Evolutionary conservation across 1,140 invertebrate genomes (phyloP).

Genomic region (Drosophila repleta): DNA sequence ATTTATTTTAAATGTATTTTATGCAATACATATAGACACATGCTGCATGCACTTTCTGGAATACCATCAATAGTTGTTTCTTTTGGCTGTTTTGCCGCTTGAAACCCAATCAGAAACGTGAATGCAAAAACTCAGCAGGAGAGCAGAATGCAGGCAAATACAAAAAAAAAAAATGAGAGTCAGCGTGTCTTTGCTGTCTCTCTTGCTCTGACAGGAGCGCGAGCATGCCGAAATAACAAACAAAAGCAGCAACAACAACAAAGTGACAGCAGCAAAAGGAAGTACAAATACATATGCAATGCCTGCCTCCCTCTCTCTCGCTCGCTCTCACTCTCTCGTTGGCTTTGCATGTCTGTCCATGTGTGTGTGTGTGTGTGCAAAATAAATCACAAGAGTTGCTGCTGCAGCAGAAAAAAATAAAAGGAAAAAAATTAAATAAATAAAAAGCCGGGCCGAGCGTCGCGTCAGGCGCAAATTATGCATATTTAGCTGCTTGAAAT

Average conservation of each 20-base stretch:
- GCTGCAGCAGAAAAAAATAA: conserved; percentile 31
- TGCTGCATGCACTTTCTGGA: conserved; percentile 5
- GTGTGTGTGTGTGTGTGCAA: conserved; percentile 39
- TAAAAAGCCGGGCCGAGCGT: conserved; percentile 44
- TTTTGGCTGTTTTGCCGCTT: conserved; percentile 1
- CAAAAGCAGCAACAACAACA: conserved; percentile 43
- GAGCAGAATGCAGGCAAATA: conserved; percentile 27
- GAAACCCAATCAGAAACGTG: conserved; percentile 29
- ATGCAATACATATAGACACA: not conserved
- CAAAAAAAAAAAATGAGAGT: conserved; percentile 6
- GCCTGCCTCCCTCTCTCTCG: conserved; percentile 1
- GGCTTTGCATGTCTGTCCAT: not conserved
- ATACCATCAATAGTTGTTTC: conserved; percentile 5
- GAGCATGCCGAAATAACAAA: conserved; percentile 44
- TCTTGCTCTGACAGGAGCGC: conserved; percentile 40
- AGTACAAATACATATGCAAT: conserved; percentile 27
- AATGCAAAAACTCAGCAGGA: conserved; percentile 55
- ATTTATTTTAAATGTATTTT: not conserved
- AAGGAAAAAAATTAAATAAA: conserved; percentile 58
- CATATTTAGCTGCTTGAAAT: conserved; percentile 38
- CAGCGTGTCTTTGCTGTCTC: conserved; percentile 1
- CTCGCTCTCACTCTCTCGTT: not conserved
- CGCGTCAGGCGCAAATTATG: conserved; percentile 47
- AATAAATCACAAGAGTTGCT: conserved; percentile 52
- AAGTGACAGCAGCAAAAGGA: conserved; percentile 51